Percentiles rank a stretch among this genome's conserved stretches.
Conservation (phyloP, 2,797 vertebrate species). For the Dendrocincla fuliginosa region DNA sequence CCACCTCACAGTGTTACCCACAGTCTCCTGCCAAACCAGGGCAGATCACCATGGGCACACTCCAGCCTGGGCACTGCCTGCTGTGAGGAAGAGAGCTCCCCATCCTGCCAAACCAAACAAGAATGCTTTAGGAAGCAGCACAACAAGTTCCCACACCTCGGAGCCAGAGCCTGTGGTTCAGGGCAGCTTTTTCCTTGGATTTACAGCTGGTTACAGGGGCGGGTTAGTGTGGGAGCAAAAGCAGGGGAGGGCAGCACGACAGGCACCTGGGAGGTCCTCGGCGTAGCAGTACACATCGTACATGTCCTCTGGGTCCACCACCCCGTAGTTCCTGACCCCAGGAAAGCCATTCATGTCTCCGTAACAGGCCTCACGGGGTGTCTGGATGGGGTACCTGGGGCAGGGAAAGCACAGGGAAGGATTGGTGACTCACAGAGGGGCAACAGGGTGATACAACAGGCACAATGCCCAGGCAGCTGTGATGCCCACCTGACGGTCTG, state of each 20-base stretch:
- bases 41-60: not conserved
- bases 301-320: slow-evolving; percentile 84
- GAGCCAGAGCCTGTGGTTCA: not conserved
- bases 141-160: fast-evolving
- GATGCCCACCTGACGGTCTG: slow-evolving; percentile 87
- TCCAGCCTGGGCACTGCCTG: not conserved
- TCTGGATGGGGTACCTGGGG: slow-evolving; percentile 91
- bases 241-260: not conserved
- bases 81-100: not conserved
- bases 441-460: fast-evolving
- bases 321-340: slow-evolving; percentile 89
- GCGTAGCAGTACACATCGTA: slow-evolving; percentile 95
- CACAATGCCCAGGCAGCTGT: fast-evolving
- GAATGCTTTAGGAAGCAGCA: not conserved
- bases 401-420: not conserved
- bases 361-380: slow-evolving; percentile 89
- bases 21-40: fast-evolving
- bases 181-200: not conserved
- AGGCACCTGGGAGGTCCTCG: slow-evolving; percentile 87
- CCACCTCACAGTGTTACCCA: fast-evolving
- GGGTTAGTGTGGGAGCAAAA: not conserved
- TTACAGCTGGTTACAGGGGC: fast-evolving
- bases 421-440: fast-evolving
- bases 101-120: fast-evolving
- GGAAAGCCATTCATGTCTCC: slow-evolving; percentile 93